A percentile compares a stretch with the other conserved stretches of the same genome.
Evolutionary conservation across 2,888 invertebrate species (phyloP).

Genomic region (Rhynchonema sp.): DNA sequence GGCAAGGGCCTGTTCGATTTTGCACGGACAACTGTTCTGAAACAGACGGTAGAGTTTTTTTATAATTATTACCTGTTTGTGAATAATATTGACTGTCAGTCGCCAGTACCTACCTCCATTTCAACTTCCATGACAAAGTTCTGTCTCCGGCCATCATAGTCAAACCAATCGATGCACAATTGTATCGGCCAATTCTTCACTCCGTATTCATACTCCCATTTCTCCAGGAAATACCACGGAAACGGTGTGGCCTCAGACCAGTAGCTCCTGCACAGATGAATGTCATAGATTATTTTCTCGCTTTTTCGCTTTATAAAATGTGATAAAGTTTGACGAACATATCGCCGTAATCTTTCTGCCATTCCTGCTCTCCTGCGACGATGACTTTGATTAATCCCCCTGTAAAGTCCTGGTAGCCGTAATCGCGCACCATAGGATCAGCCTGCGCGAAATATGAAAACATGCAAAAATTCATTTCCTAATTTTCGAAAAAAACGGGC

Average conservation of each 20-base stretch:
- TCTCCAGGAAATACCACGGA: constrained; percentile 44
- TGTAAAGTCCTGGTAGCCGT: constrained; percentile 16
- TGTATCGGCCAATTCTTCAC: constrained; percentile 47
- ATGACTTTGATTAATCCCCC: constrained; percentile 18
- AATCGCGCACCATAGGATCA: not conserved
- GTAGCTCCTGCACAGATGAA: constrained; percentile 35
- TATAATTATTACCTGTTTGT: no score
- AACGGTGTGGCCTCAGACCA: constrained; percentile 75
- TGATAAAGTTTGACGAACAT: not conserved
- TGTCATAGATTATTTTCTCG: not conserved
- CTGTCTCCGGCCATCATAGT: constrained; percentile 15
- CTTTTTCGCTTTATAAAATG: not conserved
- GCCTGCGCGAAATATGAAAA: no score
- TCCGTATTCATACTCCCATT: constrained; percentile 60
- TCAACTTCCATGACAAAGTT: constrained; percentile 20
- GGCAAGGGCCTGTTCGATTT: constrained; percentile 59
- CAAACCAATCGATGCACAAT: constrained; percentile 75
- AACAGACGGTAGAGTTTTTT: no score
- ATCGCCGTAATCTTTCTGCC: not conserved
- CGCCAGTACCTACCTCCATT: not conserved
- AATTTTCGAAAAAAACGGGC: no score
- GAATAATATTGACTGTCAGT: no score
- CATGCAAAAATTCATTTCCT: no score
- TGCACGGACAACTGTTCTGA: constrained; percentile 53
- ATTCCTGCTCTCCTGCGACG: constrained; percentile 8